phyloP scores from a whole-genome alignment of 2,888 invertebrate species.

The Pelosia muscerda region DNA sequence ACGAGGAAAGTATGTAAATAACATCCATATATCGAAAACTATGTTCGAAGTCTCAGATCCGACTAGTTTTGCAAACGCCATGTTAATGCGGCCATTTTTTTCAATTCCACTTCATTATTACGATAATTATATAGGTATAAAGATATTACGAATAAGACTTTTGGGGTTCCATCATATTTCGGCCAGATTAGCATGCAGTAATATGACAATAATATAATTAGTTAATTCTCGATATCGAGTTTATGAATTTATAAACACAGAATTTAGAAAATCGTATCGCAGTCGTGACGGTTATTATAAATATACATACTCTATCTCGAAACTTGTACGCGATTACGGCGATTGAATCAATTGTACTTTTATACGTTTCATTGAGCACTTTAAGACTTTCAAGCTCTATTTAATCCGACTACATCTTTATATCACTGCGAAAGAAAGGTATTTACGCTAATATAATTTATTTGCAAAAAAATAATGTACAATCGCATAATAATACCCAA shows the following conservation, averaged over 20 bases:
- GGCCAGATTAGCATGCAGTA: too few species aligned
- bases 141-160: too few species aligned
- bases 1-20: neutral
- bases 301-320: neutral
- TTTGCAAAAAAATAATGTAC: too few species aligned
- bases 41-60: neutral
- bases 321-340: constrained; percentile 30
- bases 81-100: too few species aligned
- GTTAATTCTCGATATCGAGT: too few species aligned
- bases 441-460: constrained; percentile 16
- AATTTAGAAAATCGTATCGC: neutral
- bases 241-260: too few species aligned
- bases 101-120: too few species aligned
- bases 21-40: neutral
- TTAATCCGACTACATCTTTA: constrained; percentile 20
- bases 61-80: neutral
- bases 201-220: too few species aligned
- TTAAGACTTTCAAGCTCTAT: constrained; percentile 27
- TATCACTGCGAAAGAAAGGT: constrained; percentile 10
- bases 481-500: too few species aligned
- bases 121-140: too few species aligned
- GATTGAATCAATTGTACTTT: constrained; percentile 45
- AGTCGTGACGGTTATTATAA: neutral
- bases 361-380: constrained; percentile 28
- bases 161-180: too few species aligned